phyloP scores from a whole-genome alignment of 2,797 vertebrate species.

The Ceyx erithaca region DNA sequence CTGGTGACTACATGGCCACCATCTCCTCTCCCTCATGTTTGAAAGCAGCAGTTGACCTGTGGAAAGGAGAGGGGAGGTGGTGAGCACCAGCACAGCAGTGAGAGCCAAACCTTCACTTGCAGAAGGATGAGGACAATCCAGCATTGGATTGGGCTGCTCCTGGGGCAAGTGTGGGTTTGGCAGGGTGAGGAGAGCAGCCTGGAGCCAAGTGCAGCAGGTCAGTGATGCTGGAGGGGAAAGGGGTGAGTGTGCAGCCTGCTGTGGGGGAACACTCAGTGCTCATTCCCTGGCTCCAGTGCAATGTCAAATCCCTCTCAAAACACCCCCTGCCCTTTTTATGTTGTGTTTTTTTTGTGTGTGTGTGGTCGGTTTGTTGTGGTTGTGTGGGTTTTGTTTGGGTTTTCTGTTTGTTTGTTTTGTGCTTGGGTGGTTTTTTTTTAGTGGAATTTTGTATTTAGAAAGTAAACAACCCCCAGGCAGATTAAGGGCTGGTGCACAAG shows the following conservation, averaged over 20 bases:
- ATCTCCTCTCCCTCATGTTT: not conserved
- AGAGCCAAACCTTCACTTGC: not conserved
- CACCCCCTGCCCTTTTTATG: not conserved
- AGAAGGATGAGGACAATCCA: not conserved
- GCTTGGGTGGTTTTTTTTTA: too few species aligned
- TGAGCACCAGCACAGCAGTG: fast-evolving
- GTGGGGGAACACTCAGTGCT: not conserved
- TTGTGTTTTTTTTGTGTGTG: too few species aligned
- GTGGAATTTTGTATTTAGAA: not conserved
- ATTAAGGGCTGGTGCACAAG: not conserved
- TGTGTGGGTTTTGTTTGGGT: too few species aligned
- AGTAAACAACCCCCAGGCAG: not conserved
- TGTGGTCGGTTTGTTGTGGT: too few species aligned
- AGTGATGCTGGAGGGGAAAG: not conserved
- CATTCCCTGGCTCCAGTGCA: not conserved
- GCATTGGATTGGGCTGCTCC: not conserved
- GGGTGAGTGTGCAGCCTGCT: not conserved
- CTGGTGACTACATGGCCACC: fast-evolving
- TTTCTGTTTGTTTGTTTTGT: too few species aligned
- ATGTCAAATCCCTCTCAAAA: not conserved
- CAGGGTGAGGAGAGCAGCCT: not conserved
- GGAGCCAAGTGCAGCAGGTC: not conserved
- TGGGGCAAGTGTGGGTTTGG: not conserved
- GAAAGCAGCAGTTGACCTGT: not conserved
- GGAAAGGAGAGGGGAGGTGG: not conserved